phyloP scores from a whole-genome alignment of 2,113 vertebrate species.

The Jacana jacana region DNA sequence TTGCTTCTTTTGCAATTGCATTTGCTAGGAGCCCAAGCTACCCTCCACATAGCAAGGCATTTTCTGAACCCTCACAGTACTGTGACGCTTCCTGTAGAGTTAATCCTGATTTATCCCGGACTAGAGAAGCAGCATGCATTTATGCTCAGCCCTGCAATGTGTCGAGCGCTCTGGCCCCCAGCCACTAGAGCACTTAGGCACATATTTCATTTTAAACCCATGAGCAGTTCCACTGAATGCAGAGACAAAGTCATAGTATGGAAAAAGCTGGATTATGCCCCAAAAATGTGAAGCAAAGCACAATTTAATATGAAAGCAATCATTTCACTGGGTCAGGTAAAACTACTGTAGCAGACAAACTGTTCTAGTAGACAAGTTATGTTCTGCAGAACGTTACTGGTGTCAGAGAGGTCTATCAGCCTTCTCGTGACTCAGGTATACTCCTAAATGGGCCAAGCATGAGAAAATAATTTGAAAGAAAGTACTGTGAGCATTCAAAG shows the following conservation, averaged over 20 bases:
- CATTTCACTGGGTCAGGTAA: background rate
- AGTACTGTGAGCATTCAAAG: background rate
- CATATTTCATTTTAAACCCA: slow-evolving; percentile 16
- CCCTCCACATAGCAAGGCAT: accelerated
- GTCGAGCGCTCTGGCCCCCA: background rate
- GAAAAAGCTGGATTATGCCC: background rate
- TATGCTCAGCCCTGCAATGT: background rate
- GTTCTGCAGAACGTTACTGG: background rate
- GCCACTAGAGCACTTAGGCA: slow-evolving; percentile 45
- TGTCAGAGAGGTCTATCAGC: background rate
- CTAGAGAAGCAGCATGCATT: background rate
- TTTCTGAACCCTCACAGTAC: background rate
- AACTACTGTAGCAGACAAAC: background rate
- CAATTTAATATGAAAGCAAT: background rate
- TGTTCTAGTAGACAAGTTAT: too few species aligned
- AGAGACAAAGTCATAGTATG: background rate
- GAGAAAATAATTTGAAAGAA: background rate
- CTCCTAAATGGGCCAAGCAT: background rate
- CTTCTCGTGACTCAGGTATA: background rate
- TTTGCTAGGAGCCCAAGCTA: background rate
- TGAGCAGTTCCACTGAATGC: background rate
- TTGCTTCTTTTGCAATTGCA: background rate
- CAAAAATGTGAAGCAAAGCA: background rate
- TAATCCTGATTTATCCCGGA: background rate
- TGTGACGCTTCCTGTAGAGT: background rate